phyloP scores from a whole-genome alignment of 1,140 invertebrate genomes.

The Saccostrea glomerata region DNA sequence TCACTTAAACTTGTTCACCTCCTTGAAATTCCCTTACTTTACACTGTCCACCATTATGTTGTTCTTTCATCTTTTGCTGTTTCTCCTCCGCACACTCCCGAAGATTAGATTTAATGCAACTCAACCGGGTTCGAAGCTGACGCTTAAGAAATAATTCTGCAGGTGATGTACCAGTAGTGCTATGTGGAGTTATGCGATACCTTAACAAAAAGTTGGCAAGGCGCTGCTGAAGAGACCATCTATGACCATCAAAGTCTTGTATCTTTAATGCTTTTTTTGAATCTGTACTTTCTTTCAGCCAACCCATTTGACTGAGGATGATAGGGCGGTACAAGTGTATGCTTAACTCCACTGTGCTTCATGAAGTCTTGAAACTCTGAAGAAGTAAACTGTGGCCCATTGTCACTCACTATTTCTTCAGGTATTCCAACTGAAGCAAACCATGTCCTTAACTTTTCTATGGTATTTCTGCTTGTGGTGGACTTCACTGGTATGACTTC shows the following conservation, averaged over 20 bases:
- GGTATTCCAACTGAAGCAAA: slow-evolving; percentile 78
- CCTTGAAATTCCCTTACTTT: not conserved
- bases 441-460: slow-evolving; percentile 65
- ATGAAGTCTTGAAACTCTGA: slow-evolving; percentile 70
- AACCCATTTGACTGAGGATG: slow-evolving; percentile 49
- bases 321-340: slow-evolving; percentile 48
- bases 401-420: slow-evolving; percentile 77
- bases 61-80: not conserved
- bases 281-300: slow-evolving; percentile 54
- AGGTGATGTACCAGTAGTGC: slow-evolving; percentile 49
- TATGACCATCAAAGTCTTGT: slow-evolving; percentile 6
- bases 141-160: slow-evolving; percentile 52
- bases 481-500: slow-evolving; percentile 77
- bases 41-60: not conserved
- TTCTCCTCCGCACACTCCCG: slow-evolving; percentile 2
- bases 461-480: slow-evolving; percentile 57
- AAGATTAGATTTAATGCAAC: slow-evolving; percentile 46
- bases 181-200: slow-evolving; percentile 44
- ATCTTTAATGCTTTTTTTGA: slow-evolving; percentile 33
- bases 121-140: slow-evolving; percentile 23
- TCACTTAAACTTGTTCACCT: not conserved
- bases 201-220: slow-evolving; percentile 42
- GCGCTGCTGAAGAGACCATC: slow-evolving; percentile 27
- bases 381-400: slow-evolving; percentile 78
- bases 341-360: slow-evolving; percentile 62